Evolutionary conservation across 2,888 invertebrate species (phyloP).

Genomic region (Drosophila birchii): DNA sequence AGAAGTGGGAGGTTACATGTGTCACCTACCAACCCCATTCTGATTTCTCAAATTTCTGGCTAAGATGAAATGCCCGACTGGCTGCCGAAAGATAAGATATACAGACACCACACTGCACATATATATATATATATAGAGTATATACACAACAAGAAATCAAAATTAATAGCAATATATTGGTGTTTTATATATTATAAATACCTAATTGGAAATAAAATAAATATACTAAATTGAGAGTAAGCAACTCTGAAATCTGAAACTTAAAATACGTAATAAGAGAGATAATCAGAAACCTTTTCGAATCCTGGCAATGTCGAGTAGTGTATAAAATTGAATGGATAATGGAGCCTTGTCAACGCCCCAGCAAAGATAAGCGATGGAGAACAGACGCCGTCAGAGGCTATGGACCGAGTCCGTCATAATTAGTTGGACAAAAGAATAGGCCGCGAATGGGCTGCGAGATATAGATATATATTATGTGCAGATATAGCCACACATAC

Average conservation of each 20-base stretch:
- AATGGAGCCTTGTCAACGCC: slow-evolving; percentile 6
- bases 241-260: not conserved
- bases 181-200: too few relatives aligned
- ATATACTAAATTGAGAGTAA: too few relatives aligned
- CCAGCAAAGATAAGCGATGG: slow-evolving; percentile 2
- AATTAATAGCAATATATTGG: too few relatives aligned
- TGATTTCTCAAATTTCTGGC: slow-evolving; percentile 12
- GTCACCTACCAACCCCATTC: slow-evolving; percentile 27
- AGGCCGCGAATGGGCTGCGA: not conserved
- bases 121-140: too few relatives aligned
- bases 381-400: not conserved
- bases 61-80: slow-evolving; percentile 30
- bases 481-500: not conserved
- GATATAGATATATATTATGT: not conserved
- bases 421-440: slow-evolving; percentile 32
- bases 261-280: not conserved
- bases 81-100: slow-evolving; percentile 35
- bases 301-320: not conserved
- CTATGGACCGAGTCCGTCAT: slow-evolving; percentile 19
- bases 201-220: too few relatives aligned
- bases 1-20: slow-evolving; percentile 20
- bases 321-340: not conserved
- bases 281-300: not conserved
- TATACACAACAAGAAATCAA: not conserved
- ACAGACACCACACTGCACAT: not conserved